Evolutionary conservation across 2,888 invertebrate genomes (phyloP).

Genomic region (Drosophila mimica): DNA sequence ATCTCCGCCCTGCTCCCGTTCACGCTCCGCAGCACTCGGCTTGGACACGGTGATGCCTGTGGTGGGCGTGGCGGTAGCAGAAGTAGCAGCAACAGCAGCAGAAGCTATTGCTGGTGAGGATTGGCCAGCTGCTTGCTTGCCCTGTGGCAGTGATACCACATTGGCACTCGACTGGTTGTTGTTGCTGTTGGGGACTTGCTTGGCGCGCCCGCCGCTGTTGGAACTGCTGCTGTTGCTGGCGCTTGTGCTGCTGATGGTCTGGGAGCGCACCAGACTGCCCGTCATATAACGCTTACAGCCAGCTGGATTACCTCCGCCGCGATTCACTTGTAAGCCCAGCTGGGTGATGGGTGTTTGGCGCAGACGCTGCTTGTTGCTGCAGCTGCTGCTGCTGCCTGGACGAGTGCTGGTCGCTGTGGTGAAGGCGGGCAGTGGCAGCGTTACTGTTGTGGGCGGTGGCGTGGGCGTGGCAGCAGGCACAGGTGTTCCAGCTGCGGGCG

Average conservation of each 20-base stretch:
- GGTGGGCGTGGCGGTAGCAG: conserved; percentile 37
- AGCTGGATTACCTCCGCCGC: conserved; percentile 51
- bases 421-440: conserved; percentile 53
- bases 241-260: conserved; percentile 75
- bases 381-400: conserved; percentile 54
- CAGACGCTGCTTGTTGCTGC: conserved; percentile 53
- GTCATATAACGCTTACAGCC: conserved; percentile 82
- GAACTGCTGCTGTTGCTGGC: conserved; percentile 63
- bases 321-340: conserved; percentile 69
- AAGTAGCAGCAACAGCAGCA: conserved; percentile 4
- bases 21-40: conserved; percentile 80
- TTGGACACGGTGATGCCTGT: conserved; percentile 66
- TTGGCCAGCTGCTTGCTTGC: conserved; percentile 29
- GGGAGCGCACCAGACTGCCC: conserved; percentile 82
- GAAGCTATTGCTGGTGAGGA: conserved; percentile 1
- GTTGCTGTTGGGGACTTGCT: conserved; percentile 20
- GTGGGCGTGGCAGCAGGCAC: conserved; percentile 30
- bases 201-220: conserved; percentile 57
- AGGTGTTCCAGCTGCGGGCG: conserved; percentile 56
- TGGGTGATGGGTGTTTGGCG: conserved; percentile 67
- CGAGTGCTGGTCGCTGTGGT: conserved; percentile 58
- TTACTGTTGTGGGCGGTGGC: conserved; percentile 54
- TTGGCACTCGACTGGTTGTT: conserved; percentile 34
- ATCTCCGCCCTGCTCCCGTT: conserved; percentile 89
- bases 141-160: conserved; percentile 61